These are phyloP conservation scores for Clupea harengus DNA, from an alignment of 2,113 vertebrate genomes.

Conservation along the genomic window DNA sequence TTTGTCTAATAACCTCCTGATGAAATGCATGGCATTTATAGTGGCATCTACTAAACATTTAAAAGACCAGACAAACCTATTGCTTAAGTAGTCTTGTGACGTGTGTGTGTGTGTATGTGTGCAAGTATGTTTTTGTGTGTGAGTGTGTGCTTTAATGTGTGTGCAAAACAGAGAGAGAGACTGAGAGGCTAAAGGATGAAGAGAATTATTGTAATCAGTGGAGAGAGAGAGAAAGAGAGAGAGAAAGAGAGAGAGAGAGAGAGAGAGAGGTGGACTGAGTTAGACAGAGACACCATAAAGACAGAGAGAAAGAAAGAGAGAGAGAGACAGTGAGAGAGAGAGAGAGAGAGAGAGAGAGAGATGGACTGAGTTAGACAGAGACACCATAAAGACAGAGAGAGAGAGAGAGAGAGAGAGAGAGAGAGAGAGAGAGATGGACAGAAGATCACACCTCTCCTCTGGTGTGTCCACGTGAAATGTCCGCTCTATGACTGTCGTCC, in stretches of 20 bases:
- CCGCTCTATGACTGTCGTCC: constrained; percentile 97
- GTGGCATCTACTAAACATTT: no score
- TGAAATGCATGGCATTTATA: no score
- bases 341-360: constrained; percentile 10
- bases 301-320: no score
- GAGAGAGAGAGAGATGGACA: neutral
- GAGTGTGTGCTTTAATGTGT: neutral
- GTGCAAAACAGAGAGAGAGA: neutral
- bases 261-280: no score
- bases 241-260: neutral
- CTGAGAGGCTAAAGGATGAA: constrained; percentile 7
- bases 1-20: no score
- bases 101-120: neutral
- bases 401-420: constrained; percentile 12
- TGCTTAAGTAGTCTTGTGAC: neutral
- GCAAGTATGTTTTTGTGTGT: neutral
- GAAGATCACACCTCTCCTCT: constrained; percentile 84
- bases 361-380: no score
- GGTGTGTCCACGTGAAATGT: constrained; percentile 95
- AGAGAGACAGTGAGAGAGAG: neutral
- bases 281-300: no score
- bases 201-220: no score
- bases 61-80: no score
- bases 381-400: no score
- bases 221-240: no score